phyloP scores from a whole-genome alignment of 2,797 vertebrate species.

The Salmo trutta region DNA sequence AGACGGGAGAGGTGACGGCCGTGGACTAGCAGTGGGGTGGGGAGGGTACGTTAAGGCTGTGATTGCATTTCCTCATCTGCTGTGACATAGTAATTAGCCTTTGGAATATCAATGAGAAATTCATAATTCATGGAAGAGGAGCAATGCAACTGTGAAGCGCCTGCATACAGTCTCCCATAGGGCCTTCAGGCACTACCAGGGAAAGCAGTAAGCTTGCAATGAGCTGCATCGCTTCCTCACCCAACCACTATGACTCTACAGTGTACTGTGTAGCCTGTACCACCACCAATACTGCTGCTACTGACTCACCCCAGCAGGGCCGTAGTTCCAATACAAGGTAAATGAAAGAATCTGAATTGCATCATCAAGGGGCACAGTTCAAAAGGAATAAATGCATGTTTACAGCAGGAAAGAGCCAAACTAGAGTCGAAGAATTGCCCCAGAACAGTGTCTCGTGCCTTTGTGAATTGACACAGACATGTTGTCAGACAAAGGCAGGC shows the following conservation, averaged over 20 bases:
- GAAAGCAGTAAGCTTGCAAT: slow-evolving; percentile 25
- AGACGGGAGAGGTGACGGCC: slow-evolving; percentile 39
- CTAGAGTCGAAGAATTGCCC: slow-evolving; percentile 38
- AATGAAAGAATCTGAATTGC: slow-evolving; percentile 53
- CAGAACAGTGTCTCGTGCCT: slow-evolving; percentile 23
- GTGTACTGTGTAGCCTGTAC: slow-evolving; percentile 33
- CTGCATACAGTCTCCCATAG: slow-evolving; percentile 33
- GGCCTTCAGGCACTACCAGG: slow-evolving; percentile 39
- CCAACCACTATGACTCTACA: slow-evolving; percentile 18
- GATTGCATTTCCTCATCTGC: slow-evolving; percentile 36
- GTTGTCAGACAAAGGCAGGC: slow-evolving; percentile 16
- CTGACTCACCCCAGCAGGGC: slow-evolving; percentile 18
- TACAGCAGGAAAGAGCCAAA: slow-evolving; percentile 7
- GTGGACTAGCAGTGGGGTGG: slow-evolving; percentile 1
- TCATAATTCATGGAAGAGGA: slow-evolving; percentile 66
- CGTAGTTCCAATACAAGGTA: slow-evolving; percentile 47
- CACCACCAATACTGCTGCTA: slow-evolving; percentile 26
- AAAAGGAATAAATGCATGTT: slow-evolving; percentile 43
- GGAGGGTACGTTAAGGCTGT: slow-evolving; percentile 42
- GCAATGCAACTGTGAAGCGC: slow-evolving; percentile 38
- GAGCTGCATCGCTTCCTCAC: slow-evolving; percentile 35
- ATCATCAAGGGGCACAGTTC: slow-evolving; percentile 45
- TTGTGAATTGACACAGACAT: slow-evolving; percentile 29
- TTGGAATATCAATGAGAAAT: slow-evolving; percentile 70
- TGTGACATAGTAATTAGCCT: slow-evolving; percentile 65